A percentile compares a stretch with the other conserved stretches of the same genome.
Conservation (phyloP, 1,140 invertebrate genomes). For the Chrysopa pallens region DNA sequence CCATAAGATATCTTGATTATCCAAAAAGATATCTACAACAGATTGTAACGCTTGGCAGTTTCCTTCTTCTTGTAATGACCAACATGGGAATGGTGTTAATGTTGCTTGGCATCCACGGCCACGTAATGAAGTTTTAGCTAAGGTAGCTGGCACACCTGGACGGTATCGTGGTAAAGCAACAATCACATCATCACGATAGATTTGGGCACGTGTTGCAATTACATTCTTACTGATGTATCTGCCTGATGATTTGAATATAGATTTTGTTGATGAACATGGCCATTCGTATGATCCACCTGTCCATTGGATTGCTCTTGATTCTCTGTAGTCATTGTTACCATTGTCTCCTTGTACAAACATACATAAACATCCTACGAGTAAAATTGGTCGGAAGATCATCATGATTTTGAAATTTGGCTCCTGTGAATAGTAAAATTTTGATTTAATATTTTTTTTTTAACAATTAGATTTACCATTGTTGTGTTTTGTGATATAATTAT, state of each 20-base stretch:
- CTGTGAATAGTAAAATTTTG: no score
- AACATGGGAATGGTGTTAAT: conserved; percentile 33
- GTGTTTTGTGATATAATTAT: no score
- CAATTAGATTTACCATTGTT: no score
- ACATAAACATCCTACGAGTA: no score
- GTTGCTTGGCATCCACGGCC: conserved; percentile 22
- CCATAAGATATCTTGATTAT: conserved; percentile 34
- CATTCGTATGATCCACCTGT: conserved; percentile 31
- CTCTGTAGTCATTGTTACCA: neutral
- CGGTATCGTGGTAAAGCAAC: conserved; percentile 34
- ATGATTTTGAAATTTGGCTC: neutral
- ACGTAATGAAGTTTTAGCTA: conserved; percentile 27
- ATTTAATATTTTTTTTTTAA: no score
- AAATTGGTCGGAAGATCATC: no score
- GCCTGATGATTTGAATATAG: conserved; percentile 28
- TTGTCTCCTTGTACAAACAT: neutral
- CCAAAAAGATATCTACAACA: conserved; percentile 36
- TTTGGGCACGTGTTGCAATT: conserved; percentile 33
- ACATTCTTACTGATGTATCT: conserved; percentile 35
- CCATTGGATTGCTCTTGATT: conserved; percentile 15
- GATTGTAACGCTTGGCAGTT: conserved; percentile 34
- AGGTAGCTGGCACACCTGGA: conserved; percentile 31
- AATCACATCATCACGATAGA: conserved; percentile 31
- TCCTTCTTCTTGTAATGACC: conserved; percentile 37
- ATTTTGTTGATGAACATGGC: conserved; percentile 29